These are phyloP conservation scores for Hirtodrosophila trivittata DNA, from an alignment of 2,888 invertebrate species.

Conservation along the genomic window DNA sequence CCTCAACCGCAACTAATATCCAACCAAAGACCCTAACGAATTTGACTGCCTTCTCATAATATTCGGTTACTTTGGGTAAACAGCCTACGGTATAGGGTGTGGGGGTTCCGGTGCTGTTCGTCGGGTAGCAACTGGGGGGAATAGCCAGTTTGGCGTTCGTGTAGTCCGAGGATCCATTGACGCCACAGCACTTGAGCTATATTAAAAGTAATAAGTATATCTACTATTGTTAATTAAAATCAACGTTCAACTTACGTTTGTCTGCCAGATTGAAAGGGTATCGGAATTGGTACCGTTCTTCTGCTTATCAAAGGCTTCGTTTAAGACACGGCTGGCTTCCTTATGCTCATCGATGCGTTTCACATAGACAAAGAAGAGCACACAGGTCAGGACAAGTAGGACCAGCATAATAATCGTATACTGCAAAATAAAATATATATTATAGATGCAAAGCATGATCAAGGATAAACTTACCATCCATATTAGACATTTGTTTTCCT, in stretches of 20 bases:
- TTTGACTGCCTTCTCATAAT: conserved; percentile 81
- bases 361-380: conserved; percentile 84
- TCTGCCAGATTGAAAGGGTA: conserved; percentile 67
- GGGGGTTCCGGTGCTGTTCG: conserved; percentile 7
- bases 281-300: conserved; percentile 48
- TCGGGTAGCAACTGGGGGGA: conserved; percentile 70
- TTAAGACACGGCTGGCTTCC: conserved; percentile 82
- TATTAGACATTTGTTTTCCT: conserved; percentile 93
- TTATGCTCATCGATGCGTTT: conserved; percentile 39
- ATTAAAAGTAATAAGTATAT: conserved; percentile 84
- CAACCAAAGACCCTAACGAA: conserved; percentile 87
- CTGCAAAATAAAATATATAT: conserved; percentile 82
- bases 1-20: conserved; percentile 88
- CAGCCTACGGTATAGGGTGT: conserved; percentile 63
- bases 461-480: conserved; percentile 87
- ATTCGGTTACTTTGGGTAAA: conserved; percentile 46
- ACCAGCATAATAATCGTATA: conserved; percentile 89
- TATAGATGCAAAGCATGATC: neutral
- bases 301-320: conserved; percentile 82
- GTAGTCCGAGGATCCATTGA: conserved; percentile 67
- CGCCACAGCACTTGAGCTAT: conserved; percentile 78
- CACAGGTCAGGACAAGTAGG: conserved; percentile 87
- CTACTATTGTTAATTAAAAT: no score
- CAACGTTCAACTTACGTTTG: conserved; percentile 53
- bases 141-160: conserved; percentile 49